phyloP scores from a whole-genome alignment of 1,140 invertebrate genomes.

The Aleiodes sp. region DNA sequence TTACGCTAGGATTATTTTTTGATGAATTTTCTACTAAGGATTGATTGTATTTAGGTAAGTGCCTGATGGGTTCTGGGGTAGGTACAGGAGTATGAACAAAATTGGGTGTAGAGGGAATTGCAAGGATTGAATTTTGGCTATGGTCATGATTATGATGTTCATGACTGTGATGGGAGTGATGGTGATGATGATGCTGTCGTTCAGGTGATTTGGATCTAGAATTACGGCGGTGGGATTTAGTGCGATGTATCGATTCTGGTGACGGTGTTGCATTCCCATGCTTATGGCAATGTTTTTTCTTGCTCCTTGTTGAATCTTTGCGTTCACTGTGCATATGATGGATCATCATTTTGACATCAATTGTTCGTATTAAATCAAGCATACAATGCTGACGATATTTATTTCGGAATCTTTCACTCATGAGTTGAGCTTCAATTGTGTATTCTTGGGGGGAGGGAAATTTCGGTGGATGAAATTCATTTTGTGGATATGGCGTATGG shows the following conservation, averaged over 20 bases:
- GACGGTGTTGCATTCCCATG: slow-evolving; percentile 38
- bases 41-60: not conserved
- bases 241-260: slow-evolving; percentile 38
- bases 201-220: slow-evolving; percentile 43
- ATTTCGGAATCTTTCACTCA: slow-evolving; percentile 29
- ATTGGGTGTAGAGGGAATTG: not conserved
- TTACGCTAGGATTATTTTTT: not conserved
- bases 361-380: slow-evolving; percentile 55
- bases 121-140: not conserved
- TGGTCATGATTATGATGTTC: slow-evolving; percentile 15
- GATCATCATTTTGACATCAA: slow-evolving; percentile 57
- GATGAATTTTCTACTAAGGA: not conserved
- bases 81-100: not conserved
- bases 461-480: slow-evolving; percentile 14
- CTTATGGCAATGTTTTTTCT: slow-evolving; percentile 31
- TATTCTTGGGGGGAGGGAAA: not conserved
- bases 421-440: not conserved
- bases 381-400: slow-evolving; percentile 54
- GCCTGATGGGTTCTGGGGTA: not conserved
- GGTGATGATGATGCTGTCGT: slow-evolving; percentile 20
- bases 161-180: slow-evolving; percentile 19
- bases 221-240: slow-evolving; percentile 18
- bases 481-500: slow-evolving; percentile 30
- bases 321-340: slow-evolving; percentile 32
- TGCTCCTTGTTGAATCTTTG: slow-evolving; percentile 37